A percentile compares a stretch with the other conserved stretches of the same genome.
These are phyloP conservation scores for Calliopum simillimum DNA, from an alignment of 2,888 invertebrate species.

Conservation along the genomic window DNA sequence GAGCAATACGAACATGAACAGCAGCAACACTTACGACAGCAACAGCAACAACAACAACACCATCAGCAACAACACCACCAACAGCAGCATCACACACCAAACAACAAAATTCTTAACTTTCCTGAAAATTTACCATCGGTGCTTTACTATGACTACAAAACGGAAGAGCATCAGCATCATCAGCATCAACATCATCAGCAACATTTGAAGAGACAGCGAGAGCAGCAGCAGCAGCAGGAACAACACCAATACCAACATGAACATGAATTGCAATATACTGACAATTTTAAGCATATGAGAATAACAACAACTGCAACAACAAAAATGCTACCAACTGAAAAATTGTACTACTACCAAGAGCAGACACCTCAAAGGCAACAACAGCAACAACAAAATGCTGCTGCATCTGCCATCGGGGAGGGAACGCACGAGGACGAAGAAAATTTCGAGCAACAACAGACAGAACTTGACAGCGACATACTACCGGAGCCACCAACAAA, in stretches of 20 bases:
- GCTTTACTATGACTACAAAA: slow-evolving; percentile 65
- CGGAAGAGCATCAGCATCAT: slow-evolving; percentile 64
- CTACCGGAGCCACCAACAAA: slow-evolving; percentile 62
- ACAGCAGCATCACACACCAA: slow-evolving; percentile 46
- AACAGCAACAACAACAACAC: slow-evolving; percentile 42
- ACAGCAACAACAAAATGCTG: not conserved
- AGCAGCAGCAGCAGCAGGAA: slow-evolving; percentile 49
- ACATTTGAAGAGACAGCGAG: slow-evolving; percentile 59
- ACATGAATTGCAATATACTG: not conserved
- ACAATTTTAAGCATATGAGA: slow-evolving; percentile 16
- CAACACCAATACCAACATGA: slow-evolving; percentile 41
- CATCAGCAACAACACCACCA: slow-evolving; percentile 43
- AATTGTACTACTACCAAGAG: not conserved
- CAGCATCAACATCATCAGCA: slow-evolving; percentile 63
- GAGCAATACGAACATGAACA: slow-evolving; percentile 10
- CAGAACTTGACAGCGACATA: slow-evolving; percentile 63
- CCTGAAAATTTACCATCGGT: slow-evolving; percentile 65
- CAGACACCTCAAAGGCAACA: not conserved
- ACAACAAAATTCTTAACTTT: slow-evolving; percentile 63
- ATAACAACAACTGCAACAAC: slow-evolving; percentile 43
- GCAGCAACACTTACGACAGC: slow-evolving; percentile 35
- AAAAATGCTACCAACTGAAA: slow-evolving; percentile 13
- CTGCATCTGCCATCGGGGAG: not conserved
- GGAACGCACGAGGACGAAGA: not conserved
- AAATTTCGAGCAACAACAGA: slow-evolving; percentile 51